Conservation (phyloP, 2,113 vertebrate genomes). For the Copsychus sechellarum region DNA sequence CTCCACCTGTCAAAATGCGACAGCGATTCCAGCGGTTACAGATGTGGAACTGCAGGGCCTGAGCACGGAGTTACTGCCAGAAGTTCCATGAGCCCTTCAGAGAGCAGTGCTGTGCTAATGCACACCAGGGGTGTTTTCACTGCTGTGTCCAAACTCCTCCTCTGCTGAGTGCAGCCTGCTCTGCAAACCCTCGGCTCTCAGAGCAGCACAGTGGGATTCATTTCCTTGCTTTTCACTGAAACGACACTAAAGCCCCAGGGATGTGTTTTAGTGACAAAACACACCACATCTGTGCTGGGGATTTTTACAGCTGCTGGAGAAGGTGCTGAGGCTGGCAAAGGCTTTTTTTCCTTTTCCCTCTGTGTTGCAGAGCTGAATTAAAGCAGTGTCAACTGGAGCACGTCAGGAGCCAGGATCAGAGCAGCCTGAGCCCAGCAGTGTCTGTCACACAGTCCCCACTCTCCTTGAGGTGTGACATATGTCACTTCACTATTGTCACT, state of each 20-base stretch:
- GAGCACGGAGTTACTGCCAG: background rate
- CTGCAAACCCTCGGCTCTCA: background rate
- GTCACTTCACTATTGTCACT: background rate
- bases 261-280: background rate
- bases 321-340: background rate
- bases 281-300: background rate
- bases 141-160: background rate
- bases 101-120: accelerated
- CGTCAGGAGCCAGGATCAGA: background rate
- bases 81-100: background rate
- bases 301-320: background rate
- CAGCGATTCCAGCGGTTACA: background rate
- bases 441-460: background rate
- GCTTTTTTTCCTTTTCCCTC: background rate
- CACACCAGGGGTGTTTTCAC: background rate
- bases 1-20: background rate
- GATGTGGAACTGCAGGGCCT: background rate
- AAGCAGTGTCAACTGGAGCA: background rate
- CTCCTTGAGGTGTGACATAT: background rate
- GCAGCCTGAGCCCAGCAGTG: background rate
- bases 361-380: background rate
- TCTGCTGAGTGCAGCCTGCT: background rate
- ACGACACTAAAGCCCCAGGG: background rate
- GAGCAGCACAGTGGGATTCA: background rate
- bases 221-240: background rate